Evolutionary conservation across 2,113 vertebrate genomes (phyloP), one percentile per base, ranked within the genome.

Genomic region (Desmodus rotundus): DNA sequence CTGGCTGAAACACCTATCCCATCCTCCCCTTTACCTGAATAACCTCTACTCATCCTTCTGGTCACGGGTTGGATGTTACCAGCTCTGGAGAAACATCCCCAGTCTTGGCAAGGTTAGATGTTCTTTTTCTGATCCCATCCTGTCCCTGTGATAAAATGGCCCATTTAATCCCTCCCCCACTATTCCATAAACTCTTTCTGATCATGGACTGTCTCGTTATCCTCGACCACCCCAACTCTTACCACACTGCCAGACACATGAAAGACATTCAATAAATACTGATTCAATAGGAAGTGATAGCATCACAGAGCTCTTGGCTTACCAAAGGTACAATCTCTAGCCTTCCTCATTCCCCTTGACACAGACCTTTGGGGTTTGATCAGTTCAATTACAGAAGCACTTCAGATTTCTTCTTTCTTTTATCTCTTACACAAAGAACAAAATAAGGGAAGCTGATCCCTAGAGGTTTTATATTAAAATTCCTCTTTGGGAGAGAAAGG

Each of bases 351-450:
- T 70, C 8, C 31, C 50, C 56, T 87, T 91, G 54, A 91, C 58
- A 36, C 33, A 89, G 56, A 61, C 24, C 13, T 58, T 45, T 36
- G 36, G 50, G 4, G 38, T 81, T 20, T 56, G 9, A 95, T 38
- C 36, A 15, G 10, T 89, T 65, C 45, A 76, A 31, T 85, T 68
- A 54, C 17, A 77, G 90, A 81, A 89, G 8, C 17, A 81, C 52
- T 82, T 92, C 74, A 50, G 38, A 72, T 84, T 92, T 76, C 14
- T 67, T 41, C 58, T 83, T 91, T 87, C 85, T 52, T 94, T 81
- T 87, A 33, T 77, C 17, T 93, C 63, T 93, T 89, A 87, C 11
- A 82, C 65, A 76, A 92, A 82, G 33, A 54, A 87, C 12, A 11
- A 70, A 86, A 54, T 45, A 54, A 82, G 13, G 4, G 9, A 83